Base-by-base conservation (phyloP, 30 jellyfish, hydroid and myxozoan genomes). In the Aurelia sp. region DNA sequence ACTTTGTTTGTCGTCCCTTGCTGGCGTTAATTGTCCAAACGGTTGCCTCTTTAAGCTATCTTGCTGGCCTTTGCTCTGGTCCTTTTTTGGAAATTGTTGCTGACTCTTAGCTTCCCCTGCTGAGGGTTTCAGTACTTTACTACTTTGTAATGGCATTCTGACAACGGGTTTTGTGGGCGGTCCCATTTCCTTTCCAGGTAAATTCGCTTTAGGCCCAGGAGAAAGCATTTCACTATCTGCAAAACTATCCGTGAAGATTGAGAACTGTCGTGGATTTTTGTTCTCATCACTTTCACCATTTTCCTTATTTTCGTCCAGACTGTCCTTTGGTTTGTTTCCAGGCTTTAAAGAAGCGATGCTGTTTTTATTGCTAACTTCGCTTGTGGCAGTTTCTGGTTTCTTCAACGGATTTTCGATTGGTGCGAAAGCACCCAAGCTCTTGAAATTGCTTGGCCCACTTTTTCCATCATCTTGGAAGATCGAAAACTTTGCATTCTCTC, bases 41-140 rank as follows among this genome's bases (percentile, higher is more conserved):
- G 80, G 89, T n/a, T 71, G 87, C 69, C 86, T 53, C 33, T 74
- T 74, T 33, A 74, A 24, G 12, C 35, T 19, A 3, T 13, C 35
- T 19, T 10, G 35, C 27, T 19, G 33, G 4, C 33, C 71, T n/a
- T 61, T 13, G 71, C 35, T 24, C 35, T n/a, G 55, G 55, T 44
- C 15, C 15, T 44, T 44, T 1, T 8, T 44, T 9, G 55, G 16
- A 7, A 44, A 16, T 44, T 44, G 55, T 44, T 44, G 55, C 9
- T 44, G 55, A 9, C 6, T 44, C 55, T 44, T 44, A 8, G 55
- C 9, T 44, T 44, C 55, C 55, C 16, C 55, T 5, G 55, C 55
- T 5, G 55, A 44, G 15, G 13, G 55, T 44, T 8, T 44, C 2
- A 44, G 55, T 8, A 44, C 15, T 44, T 44, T 44, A 13, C 55